Evolutionary conservation across 2,888 invertebrate species (phyloP), one percentile per base, ranked within the genome.

Genomic region (Busseola fusca): DNA sequence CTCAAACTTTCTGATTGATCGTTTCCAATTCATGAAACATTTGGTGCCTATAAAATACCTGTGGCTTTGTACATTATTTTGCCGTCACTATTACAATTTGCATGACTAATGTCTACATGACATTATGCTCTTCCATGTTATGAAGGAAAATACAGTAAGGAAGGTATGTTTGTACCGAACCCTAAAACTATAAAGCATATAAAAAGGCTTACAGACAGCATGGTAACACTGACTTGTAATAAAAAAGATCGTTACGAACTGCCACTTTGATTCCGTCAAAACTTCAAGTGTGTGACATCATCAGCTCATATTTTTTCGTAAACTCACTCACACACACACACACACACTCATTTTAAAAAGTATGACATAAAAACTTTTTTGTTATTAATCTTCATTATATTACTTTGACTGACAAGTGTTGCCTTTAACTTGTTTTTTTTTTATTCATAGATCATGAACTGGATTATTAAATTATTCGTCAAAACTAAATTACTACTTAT

Each of bases 401-500:
- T 37, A 63, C 18, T 71, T 67, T 72, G 76, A 74, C 69, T 74
- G 83, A 80, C 84, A 78, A 77, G 76, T 79, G 69, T 76, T 78
- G 69, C 84, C 79, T 82, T 78, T 78, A 73, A 72, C 76, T 71
- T 72, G 81, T 84, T 80, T 76, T 71, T 71, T 78, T 72, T 80
- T 74, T 78, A 59, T 54, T 68, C 76, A 63, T 58, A 76, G 69
- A 78, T 78, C 78, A 82, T 76, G 77, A 67, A 83, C 83, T 82
- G 82, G 80, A 82, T 84, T 86, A 84, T 85, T 84, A 84, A 84
- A 86, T 84, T 84, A 86, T 84, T 74, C 81, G 72, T 86, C 76
- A 77, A 69, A 84, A 81, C 69, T 59, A 86, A 86, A 86, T 86
- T 84, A 85, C 83, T 78, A 83, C 82, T 80, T 84, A 85, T 86